Conservation (phyloP, 2,888 invertebrate genomes). For the Druceiella hillmani region DNA sequence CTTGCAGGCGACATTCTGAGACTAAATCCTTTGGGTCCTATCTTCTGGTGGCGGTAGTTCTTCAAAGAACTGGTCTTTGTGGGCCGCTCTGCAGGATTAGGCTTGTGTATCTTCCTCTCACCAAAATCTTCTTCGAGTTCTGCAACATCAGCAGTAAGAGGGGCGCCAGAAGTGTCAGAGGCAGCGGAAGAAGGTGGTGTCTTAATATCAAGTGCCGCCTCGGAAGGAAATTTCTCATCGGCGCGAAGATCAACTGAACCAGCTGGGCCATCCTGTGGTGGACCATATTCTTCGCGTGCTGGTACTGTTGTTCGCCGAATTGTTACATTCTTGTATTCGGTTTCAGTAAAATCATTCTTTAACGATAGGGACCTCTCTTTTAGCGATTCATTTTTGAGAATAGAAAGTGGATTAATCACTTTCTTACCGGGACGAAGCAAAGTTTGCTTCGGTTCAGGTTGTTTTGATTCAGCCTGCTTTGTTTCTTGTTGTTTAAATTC, state of each 20-base stretch:
- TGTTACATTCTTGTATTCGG: no score
- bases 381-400: no score
- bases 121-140: constrained; percentile 20
- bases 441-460: no score
- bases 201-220: constrained; percentile 13
- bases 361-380: no score
- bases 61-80: constrained; percentile 45
- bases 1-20: constrained; percentile 26
- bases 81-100: constrained; percentile 28
- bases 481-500: no score
- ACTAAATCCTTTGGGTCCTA: constrained; percentile 14
- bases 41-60: constrained; percentile 46
- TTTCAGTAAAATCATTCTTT: constrained; percentile 37
- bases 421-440: no score
- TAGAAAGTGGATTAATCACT: no score
- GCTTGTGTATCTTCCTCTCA: constrained; percentile 26
- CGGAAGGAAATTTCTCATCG: constrained; percentile 18
- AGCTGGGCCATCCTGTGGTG: constrained; percentile 5
- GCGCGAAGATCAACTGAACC: constrained; percentile 12
- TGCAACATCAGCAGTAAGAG: constrained; percentile 16
- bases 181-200: no score
- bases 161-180: constrained; percentile 19
- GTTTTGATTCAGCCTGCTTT: no score
- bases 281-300: background rate
- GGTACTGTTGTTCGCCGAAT: background rate